phyloP scores from a whole-genome alignment of 2,113 vertebrate genomes.

The Petrocephalus microphthalmus region DNA sequence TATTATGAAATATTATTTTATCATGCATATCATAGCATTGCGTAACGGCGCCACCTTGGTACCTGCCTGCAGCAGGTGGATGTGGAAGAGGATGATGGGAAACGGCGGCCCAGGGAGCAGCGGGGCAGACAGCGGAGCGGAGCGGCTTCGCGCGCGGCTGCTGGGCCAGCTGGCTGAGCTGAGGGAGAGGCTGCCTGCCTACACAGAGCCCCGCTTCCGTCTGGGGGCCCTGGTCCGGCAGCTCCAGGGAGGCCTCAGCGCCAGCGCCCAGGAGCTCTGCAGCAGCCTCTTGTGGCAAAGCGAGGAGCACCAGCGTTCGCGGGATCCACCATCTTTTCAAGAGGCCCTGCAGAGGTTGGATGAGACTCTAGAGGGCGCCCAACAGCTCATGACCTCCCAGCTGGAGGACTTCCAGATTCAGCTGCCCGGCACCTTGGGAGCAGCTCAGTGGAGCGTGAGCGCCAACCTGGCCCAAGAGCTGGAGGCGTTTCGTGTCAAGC shows the following conservation, averaged over 20 bases:
- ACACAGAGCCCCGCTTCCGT: conserved; percentile 56
- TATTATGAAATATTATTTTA: conserved; percentile 31
- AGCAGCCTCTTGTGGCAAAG: conserved; percentile 53
- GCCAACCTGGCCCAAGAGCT: conserved; percentile 54
- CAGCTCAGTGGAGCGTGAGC: conserved; percentile 60
- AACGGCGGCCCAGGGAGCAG: conserved; percentile 48
- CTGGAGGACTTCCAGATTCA: conserved; percentile 58
- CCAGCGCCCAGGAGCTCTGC: conserved; percentile 64
- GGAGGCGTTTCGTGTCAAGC: conserved; percentile 40
- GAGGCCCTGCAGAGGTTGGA: conserved; percentile 53
- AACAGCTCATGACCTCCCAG: conserved; percentile 44
- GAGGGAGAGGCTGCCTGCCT: conserved; percentile 59
- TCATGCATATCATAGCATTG: neutral
- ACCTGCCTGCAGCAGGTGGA: conserved; percentile 34
- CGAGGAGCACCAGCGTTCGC: conserved; percentile 42
- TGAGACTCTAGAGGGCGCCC: conserved; percentile 45
- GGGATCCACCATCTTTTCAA: conserved; percentile 40
- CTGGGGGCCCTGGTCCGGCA: conserved; percentile 59
- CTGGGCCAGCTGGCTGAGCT: conserved; percentile 71
- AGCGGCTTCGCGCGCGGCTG: conserved; percentile 56
- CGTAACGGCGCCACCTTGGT: neutral
- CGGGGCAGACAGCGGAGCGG: conserved; percentile 53
- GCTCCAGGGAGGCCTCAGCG: conserved; percentile 65
- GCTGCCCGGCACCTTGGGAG: conserved; percentile 52
- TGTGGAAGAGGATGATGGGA: conserved; percentile 66